A percentile compares a stretch with the other conserved stretches of the same genome.
phyloP scores from a whole-genome alignment of 1,140 invertebrate genomes.

The Myzus persicae region DNA sequence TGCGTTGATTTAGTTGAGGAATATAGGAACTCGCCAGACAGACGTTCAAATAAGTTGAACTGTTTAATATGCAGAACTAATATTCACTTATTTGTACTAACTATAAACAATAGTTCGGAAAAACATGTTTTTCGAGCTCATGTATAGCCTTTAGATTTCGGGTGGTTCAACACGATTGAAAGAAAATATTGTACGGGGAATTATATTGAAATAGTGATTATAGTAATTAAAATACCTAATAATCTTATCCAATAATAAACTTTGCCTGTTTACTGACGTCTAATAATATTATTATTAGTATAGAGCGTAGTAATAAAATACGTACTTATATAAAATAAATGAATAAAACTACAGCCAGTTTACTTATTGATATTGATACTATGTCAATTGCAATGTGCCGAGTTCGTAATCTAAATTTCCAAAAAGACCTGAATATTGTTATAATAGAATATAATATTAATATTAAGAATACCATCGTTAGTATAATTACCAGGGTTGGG shows the following conservation, averaged over 20 bases:
- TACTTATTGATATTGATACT: too few relatives aligned
- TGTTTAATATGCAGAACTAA: background rate
- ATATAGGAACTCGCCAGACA: background rate
- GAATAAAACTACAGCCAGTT: too few relatives aligned
- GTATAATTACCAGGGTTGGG: too few relatives aligned
- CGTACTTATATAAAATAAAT: too few relatives aligned
- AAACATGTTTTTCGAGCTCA: background rate
- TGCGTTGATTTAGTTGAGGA: background rate
- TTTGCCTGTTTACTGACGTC: too few relatives aligned
- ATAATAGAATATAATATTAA: too few relatives aligned
- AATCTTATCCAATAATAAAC: background rate
- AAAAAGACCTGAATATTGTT: too few relatives aligned
- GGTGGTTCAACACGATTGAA: background rate
- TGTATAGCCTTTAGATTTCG: background rate
- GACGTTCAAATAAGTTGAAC: background rate
- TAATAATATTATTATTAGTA: too few relatives aligned
- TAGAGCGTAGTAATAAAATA: too few relatives aligned
- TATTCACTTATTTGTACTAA: background rate
- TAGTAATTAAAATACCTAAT: background rate
- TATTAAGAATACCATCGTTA: too few relatives aligned
- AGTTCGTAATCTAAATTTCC: too few relatives aligned
- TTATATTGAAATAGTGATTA: background rate
- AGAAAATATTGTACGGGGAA: background rate
- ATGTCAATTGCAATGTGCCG: too few relatives aligned
- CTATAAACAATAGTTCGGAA: background rate